These are phyloP conservation scores for Diarsia dahlii DNA, from an alignment of 2,888 invertebrate species.

Conservation along the genomic window DNA sequence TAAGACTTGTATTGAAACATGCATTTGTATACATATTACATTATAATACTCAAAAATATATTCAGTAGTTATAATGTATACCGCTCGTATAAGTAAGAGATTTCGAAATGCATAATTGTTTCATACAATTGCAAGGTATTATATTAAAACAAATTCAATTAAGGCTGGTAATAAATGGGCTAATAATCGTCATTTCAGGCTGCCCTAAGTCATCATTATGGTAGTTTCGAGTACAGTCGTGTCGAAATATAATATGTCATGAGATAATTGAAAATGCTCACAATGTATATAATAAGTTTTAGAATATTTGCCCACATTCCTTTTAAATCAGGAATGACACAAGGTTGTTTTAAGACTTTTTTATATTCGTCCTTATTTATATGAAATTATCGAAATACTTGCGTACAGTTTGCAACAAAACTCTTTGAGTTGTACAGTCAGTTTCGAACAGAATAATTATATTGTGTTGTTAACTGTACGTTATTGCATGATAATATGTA, in stretches of 20 bases:
- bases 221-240: constrained; percentile 36
- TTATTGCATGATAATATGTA: constrained; percentile 34
- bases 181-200: background rate
- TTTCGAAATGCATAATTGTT: constrained; percentile 44
- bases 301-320: constrained; percentile 68
- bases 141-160: constrained; percentile 3
- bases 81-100: background rate
- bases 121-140: background rate
- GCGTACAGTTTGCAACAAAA: constrained; percentile 17
- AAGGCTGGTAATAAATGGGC: background rate
- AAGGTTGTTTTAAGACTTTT: constrained; percentile 58
- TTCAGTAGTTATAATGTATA: constrained; percentile 5
- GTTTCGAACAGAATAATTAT: constrained; percentile 17
- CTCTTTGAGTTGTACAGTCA: constrained; percentile 21
- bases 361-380: constrained; percentile 57
- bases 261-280: constrained; percentile 68
- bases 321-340: constrained; percentile 56
- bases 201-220: background rate
- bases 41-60: constrained; percentile 15
- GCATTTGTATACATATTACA: constrained; percentile 58
- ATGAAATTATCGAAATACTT: constrained; percentile 23
- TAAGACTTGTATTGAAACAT: constrained; percentile 59
- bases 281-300: constrained; percentile 60
- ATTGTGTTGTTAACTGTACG: constrained; percentile 32
- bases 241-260: constrained; percentile 7